phyloP scores from a whole-genome alignment of 2,888 invertebrate genomes.

The Dione vanillae region DNA sequence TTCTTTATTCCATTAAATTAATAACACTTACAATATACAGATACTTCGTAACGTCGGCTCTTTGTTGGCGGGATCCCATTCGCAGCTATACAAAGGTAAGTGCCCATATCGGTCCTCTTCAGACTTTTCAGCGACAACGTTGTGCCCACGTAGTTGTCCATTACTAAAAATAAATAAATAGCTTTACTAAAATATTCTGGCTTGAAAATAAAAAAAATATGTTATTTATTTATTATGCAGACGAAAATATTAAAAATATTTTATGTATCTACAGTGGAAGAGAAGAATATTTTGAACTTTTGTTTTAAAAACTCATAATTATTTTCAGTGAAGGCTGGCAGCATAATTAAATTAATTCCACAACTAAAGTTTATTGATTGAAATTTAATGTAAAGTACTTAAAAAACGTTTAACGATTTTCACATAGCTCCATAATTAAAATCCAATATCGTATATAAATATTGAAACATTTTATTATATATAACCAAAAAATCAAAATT shows the following conservation, averaged over 20 bases:
- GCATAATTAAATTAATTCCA: not conserved
- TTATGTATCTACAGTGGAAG: not conserved
- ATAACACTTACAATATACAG: conserved; percentile 90
- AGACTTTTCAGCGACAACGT: conserved; percentile 88
- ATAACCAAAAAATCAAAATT: too few species aligned
- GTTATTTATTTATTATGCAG: not conserved
- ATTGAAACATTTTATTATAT: too few species aligned
- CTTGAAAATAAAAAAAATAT: not conserved
- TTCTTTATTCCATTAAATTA: not conserved
- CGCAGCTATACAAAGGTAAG: conserved; percentile 92
- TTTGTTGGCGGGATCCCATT: conserved; percentile 93
- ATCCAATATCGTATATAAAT: too few species aligned
- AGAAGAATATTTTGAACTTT: too few species aligned
- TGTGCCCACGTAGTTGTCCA: conserved; percentile 88
- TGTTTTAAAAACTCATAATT: not conserved
- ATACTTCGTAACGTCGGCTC: conserved; percentile 92
- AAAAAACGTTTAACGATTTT: too few species aligned
- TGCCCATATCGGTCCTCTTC: conserved; percentile 92
- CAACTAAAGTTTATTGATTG: not conserved
- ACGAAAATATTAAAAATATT: not conserved
- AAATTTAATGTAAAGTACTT: not conserved
- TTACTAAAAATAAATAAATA: conserved; percentile 72
- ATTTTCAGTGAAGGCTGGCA: not conserved
- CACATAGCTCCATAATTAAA: too few species aligned
- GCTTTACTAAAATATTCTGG: not conserved